These are phyloP conservation scores for Liparis tanakae DNA, from an alignment of 2,797 vertebrate genomes.

Conservation along the genomic window DNA sequence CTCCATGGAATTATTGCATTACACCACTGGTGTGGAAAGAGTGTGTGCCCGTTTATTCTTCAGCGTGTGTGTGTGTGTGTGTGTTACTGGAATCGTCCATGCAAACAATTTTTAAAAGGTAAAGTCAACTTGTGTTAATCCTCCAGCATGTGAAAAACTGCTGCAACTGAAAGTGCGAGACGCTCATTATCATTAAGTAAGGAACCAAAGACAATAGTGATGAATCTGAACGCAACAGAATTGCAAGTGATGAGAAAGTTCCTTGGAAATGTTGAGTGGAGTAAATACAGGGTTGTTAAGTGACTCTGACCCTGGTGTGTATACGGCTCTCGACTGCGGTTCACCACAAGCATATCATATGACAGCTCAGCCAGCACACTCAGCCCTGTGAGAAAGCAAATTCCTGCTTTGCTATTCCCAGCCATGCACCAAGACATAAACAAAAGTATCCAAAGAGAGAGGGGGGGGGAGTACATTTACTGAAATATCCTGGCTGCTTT, in stretches of 20 bases:
- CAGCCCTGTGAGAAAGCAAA: conserved; percentile 51
- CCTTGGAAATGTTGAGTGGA: conserved; percentile 46
- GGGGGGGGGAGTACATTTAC: not conserved
- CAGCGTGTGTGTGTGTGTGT: too few relatives aligned
- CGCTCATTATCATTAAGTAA: not conserved
- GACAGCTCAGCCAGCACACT: conserved; percentile 64
- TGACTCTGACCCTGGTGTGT: conserved; percentile 58
- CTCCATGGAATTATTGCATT: conserved; percentile 1
- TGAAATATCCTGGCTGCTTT: conserved; percentile 22
- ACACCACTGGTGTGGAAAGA: not conserved
- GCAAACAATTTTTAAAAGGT: not conserved
- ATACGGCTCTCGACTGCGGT: conserved; percentile 67
- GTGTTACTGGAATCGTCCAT: not conserved
- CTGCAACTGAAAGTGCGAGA: not conserved
- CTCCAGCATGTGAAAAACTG: not conserved
- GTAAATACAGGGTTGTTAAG: conserved; percentile 62
- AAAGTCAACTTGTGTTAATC: conserved; percentile 19
- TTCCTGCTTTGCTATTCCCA: conserved; percentile 42
- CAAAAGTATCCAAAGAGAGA: conserved; percentile 6
- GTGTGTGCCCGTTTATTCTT: conserved; percentile 7
- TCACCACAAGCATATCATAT: conserved; percentile 79
- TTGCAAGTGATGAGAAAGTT: conserved; percentile 37
- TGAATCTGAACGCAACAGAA: not conserved
- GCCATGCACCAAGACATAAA: conserved; percentile 43
- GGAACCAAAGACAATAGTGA: not conserved